These are phyloP conservation scores for Sinotaia quadrata DNA, from an alignment of 2,888 invertebrate species.

Conservation along the genomic window DNA sequence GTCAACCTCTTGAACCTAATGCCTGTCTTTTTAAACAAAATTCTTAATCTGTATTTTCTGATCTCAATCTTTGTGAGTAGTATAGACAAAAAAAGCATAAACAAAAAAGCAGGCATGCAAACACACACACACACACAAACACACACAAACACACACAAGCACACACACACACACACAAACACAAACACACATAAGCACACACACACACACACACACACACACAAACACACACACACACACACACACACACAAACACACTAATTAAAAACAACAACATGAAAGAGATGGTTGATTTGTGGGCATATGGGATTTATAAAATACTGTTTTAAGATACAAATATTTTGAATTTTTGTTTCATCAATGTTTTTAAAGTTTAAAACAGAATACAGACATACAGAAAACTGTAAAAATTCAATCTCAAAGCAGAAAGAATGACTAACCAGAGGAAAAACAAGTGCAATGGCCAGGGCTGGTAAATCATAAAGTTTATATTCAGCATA, in stretches of 20 bases:
- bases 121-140: too few relatives aligned
- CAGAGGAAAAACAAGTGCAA: constrained; percentile 87
- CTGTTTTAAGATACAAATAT: not conserved
- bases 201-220: too few relatives aligned
- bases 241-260: too few relatives aligned
- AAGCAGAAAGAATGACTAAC: constrained; percentile 66
- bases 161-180: too few relatives aligned
- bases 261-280: not conserved
- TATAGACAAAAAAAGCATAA: not conserved
- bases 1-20: too few relatives aligned
- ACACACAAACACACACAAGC: too few relatives aligned
- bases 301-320: not conserved
- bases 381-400: not conserved
- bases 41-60: too few relatives aligned
- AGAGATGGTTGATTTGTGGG: not conserved
- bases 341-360: not conserved
- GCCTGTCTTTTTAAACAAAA: too few relatives aligned
- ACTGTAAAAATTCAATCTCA: too few relatives aligned
- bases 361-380: not conserved
- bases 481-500: constrained; percentile 82
- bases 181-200: too few relatives aligned
- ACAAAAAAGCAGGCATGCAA: not conserved
- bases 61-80: too few relatives aligned
- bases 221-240: too few relatives aligned
- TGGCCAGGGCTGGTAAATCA: constrained; percentile 86